These are phyloP conservation scores for Drosophila varians DNA, from an alignment of 1,140 invertebrate species.

Conservation along the genomic window DNA sequence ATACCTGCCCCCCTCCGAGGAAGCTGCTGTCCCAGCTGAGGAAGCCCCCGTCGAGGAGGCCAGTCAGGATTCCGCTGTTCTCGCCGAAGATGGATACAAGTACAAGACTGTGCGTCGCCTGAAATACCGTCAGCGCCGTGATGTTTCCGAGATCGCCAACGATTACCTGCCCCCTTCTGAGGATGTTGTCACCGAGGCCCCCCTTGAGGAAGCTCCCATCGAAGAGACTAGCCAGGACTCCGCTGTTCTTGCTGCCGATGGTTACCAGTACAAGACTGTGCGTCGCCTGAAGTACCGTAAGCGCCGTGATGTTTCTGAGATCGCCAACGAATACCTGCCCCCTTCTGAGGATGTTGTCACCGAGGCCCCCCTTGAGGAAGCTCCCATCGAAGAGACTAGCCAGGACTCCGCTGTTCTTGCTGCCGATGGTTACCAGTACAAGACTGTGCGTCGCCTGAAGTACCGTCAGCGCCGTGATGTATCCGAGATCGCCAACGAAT, in stretches of 20 bases:
- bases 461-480: constrained; percentile 63
- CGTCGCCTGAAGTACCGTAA: constrained; percentile 58
- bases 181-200: constrained; percentile 11
- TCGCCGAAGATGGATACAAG: constrained; percentile 54
- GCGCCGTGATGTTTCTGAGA: constrained; percentile 65
- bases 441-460: constrained; percentile 59
- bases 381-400: constrained; percentile 27
- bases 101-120: constrained; percentile 59
- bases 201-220: constrained; percentile 11
- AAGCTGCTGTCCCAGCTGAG: constrained; percentile 14
- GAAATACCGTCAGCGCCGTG: constrained; percentile 50
- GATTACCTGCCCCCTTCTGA: constrained; percentile 52
- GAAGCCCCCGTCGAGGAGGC: constrained; percentile 23
- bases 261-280: constrained; percentile 63
- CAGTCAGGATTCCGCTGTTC: constrained; percentile 28
- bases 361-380: constrained; percentile 28
- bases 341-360: constrained; percentile 40
- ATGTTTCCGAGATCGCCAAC: constrained; percentile 43
- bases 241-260: constrained; percentile 44
- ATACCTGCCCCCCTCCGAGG: constrained; percentile 58
- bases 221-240: constrained; percentile 31
- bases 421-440: constrained; percentile 59
- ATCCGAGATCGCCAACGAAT: constrained; percentile 53
- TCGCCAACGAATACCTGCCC: constrained; percentile 62
- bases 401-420: constrained; percentile 52